Evolutionary conservation across 1,140 invertebrate species (phyloP).

Genomic region (Ceratosolen fusciceps): DNA sequence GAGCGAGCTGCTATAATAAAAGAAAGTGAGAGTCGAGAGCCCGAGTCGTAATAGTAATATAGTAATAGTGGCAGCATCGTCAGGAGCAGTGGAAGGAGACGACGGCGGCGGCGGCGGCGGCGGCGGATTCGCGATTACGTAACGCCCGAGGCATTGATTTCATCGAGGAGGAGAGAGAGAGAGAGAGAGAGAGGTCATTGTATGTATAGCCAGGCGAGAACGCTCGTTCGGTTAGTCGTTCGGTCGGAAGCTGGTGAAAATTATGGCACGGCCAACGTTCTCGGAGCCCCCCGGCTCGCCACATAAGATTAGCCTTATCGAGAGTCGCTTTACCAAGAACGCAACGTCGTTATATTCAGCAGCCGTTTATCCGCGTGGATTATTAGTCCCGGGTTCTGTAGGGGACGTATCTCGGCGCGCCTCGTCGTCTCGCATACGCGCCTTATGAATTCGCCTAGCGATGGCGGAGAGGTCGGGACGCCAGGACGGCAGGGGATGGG

Average conservation of each 20-base stretch:
- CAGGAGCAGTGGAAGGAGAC: background rate
- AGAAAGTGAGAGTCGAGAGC: background rate
- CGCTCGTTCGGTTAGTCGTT: too few relatives aligned
- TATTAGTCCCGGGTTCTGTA: constrained; percentile 14
- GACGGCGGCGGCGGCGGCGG: background rate
- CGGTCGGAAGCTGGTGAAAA: constrained; percentile 15
- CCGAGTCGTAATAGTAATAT: too few relatives aligned
- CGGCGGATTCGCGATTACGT: background rate
- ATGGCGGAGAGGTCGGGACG: background rate
- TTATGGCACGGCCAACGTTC: background rate
- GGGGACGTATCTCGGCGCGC: background rate
- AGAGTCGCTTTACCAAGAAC: constrained; percentile 27
- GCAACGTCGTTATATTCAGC: background rate
- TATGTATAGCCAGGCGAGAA: too few relatives aligned
- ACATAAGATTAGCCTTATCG: constrained; percentile 35
- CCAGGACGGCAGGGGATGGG: background rate
- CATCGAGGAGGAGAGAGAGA: too few relatives aligned
- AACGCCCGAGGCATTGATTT: constrained; percentile 13
- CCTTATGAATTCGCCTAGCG: background rate
- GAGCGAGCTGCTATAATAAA: too few relatives aligned
- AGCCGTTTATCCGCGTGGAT: background rate
- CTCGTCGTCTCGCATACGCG: background rate
- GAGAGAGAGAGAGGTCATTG: too few relatives aligned
- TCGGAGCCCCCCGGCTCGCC: background rate
- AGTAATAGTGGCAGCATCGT: background rate